phyloP scores from a whole-genome alignment of 2,113 vertebrate genomes.

The Caloenas nicobarica region DNA sequence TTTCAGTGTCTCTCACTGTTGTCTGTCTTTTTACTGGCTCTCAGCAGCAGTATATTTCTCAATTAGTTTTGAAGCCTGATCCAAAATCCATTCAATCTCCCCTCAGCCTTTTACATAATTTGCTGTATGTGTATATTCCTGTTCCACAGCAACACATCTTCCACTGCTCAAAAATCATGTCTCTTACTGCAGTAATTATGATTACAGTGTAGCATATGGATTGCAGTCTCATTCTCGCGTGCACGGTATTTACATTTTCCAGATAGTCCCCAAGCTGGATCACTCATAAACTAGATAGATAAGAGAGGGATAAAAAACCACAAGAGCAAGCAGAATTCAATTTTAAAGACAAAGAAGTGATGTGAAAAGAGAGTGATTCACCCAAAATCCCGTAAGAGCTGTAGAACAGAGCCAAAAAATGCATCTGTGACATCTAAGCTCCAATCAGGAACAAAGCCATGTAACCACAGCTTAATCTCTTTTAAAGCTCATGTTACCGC shows the following conservation, averaged over 20 bases:
- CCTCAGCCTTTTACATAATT: not conserved
- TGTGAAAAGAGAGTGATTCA: not conserved
- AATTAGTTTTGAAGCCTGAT: conserved; percentile 6
- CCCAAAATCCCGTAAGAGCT: not conserved
- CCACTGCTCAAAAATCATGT: not conserved
- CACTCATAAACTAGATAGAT: not conserved
- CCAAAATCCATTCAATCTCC: not conserved
- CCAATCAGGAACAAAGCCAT: not conserved
- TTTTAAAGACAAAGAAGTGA: not conserved
- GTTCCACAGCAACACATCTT: not conserved
- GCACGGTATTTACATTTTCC: conserved; percentile 5
- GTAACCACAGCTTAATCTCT: not conserved
- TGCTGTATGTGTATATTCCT: not conserved
- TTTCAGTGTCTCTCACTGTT: not conserved
- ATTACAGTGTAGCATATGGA: not conserved
- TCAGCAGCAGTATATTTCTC: not conserved
- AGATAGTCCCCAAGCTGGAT: not conserved
- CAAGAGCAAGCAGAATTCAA: not conserved
- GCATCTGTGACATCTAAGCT: not conserved
- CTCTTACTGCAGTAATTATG: not conserved
- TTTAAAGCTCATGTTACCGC: not conserved
- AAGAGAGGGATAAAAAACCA: not conserved
- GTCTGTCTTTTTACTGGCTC: not conserved
- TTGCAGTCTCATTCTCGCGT: not conserved
- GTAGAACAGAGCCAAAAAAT: not conserved